A percentile compares a stretch with the other conserved stretches of the same genome.
Evolutionary conservation across 1,140 invertebrate genomes (phyloP).

Genomic region (Drosophila gunungcola): DNA sequence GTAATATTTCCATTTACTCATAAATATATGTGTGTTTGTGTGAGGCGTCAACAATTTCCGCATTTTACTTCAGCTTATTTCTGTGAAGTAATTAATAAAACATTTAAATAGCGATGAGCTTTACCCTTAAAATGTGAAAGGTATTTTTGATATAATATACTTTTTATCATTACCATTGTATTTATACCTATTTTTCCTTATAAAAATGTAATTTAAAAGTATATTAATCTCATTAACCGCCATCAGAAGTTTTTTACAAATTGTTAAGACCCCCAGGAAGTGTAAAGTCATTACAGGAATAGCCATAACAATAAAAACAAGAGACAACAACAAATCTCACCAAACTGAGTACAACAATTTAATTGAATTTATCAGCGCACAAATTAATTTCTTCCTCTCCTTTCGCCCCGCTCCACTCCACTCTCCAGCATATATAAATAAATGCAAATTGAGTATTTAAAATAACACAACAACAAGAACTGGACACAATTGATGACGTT

Average conservation of each 20-base stretch:
- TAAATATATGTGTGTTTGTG: constrained; percentile 21
- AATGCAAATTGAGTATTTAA: constrained; percentile 80
- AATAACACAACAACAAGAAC: constrained; percentile 63
- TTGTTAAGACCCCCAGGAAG: background rate
- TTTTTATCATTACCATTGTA: too few relatives aligned
- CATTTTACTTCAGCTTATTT: constrained; percentile 55
- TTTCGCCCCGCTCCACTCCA: background rate
- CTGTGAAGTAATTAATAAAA: constrained; percentile 79
- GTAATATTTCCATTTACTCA: constrained; percentile 43
- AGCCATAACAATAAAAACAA: constrained; percentile 20
- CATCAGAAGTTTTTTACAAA: too few relatives aligned
- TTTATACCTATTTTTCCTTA: too few relatives aligned
- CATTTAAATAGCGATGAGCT: constrained; percentile 43
- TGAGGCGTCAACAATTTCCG: constrained; percentile 55
- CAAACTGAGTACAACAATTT: constrained; percentile 71
- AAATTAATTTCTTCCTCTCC: constrained; percentile 62
- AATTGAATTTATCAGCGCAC: constrained; percentile 79
- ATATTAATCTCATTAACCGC: background rate
- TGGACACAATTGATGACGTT: constrained; percentile 64
- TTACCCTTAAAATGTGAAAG: constrained; percentile 1
- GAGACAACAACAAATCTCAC: constrained; percentile 44
- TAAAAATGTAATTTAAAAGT: too few relatives aligned
- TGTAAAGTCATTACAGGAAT: constrained; percentile 27
- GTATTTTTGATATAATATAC: background rate
- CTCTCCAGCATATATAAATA: constrained; percentile 56